A percentile compares a stretch with the other conserved stretches of the same genome.
phyloP scores from a whole-genome alignment of 2,888 invertebrate genomes.

The Stramonita haemastoma region DNA sequence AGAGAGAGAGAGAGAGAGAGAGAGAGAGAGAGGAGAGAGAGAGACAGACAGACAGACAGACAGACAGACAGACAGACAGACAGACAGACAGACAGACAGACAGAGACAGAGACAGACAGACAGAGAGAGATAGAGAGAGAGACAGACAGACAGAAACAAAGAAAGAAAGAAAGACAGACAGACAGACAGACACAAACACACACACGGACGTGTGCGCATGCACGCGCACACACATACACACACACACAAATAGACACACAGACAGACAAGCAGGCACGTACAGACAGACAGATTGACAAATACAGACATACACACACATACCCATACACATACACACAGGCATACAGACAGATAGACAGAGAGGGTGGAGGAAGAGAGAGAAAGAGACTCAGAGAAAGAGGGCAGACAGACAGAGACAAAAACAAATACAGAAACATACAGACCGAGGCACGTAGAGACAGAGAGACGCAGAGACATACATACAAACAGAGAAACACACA shows the following conservation, averaged over 20 bases:
- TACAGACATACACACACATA: no score
- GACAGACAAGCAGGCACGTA: no score
- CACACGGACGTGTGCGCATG: no score
- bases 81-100: conserved; percentile 25
- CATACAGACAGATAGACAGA: neutral
- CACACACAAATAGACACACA: no score
- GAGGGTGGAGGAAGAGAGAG: neutral
- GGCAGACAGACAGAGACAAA: neutral
- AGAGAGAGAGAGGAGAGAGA: conserved; percentile 26
- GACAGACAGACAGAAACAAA: no score
- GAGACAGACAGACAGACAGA: conserved; percentile 22
- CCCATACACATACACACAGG: no score
- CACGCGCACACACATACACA: no score
- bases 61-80: conserved; percentile 28
- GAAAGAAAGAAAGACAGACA: no score
- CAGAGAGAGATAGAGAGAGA: neutral
- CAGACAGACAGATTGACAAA: no score
- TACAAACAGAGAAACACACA: neutral
- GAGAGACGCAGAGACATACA: neutral
- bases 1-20: conserved; percentile 16
- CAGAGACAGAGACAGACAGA: conserved; percentile 33
- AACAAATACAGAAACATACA: neutral
- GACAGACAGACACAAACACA: no score
- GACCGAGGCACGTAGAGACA: neutral
- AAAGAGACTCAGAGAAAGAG: neutral